These are phyloP conservation scores for Yoshiicerus persimilis DNA, from an alignment of 1,140 invertebrate genomes.

Conservation along the genomic window DNA sequence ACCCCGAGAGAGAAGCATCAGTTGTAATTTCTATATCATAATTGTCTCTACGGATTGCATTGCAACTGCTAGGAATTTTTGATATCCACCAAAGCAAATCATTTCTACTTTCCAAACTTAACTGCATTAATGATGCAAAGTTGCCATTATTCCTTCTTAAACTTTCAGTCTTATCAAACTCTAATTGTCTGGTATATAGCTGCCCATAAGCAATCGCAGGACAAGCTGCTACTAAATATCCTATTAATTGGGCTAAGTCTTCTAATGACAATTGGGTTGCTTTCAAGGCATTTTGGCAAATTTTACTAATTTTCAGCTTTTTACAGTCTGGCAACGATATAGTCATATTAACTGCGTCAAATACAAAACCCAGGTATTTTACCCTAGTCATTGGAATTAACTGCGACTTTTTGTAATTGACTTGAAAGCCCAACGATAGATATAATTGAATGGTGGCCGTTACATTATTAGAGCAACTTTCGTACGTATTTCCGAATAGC, in stretches of 20 bases:
- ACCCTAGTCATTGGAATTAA: neutral
- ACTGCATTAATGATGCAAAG: neutral
- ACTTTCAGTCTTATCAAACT: neutral
- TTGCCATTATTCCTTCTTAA: neutral
- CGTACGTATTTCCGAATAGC: neutral
- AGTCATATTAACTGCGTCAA: neutral
- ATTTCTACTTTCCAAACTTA: neutral
- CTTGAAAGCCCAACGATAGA: neutral
- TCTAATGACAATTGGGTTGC: neutral
- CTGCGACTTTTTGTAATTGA: neutral
- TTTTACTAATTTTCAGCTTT: neutral
- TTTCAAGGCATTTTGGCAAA: neutral
- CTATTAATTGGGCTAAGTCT: neutral
- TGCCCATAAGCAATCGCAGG: neutral
- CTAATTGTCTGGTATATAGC: neutral
- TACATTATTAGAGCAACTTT: neutral
- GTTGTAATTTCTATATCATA: neutral
- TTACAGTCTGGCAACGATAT: neutral
- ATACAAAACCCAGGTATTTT: neutral
- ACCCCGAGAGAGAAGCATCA: conserved; percentile 9
- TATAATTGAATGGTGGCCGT: neutral
- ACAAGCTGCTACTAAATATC: neutral
- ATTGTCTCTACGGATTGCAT: neutral
- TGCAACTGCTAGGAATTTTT: neutral
- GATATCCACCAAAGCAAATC: neutral